A percentile compares a stretch with the other conserved stretches of the same genome.
phyloP scores from a whole-genome alignment of 2,888 invertebrate species.

The Cataglyphis albicans region DNA sequence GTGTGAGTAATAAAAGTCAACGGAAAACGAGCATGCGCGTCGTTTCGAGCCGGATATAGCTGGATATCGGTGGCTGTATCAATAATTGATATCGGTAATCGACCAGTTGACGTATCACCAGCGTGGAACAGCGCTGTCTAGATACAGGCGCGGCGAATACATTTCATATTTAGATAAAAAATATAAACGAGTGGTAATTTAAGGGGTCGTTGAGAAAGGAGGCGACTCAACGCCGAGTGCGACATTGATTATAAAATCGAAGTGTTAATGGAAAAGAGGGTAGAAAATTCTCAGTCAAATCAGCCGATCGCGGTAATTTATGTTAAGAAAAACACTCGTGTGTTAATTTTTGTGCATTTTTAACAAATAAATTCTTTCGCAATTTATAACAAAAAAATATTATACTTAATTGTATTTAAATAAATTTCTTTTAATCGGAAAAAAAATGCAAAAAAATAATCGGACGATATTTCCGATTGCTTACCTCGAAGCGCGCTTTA shows the following conservation, averaged over 20 bases:
- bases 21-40: slow-evolving; percentile 43
- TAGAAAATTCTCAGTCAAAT: not conserved
- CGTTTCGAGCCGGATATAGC: slow-evolving; percentile 51
- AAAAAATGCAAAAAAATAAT: slow-evolving; percentile 12
- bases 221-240: slow-evolving; percentile 29
- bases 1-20: slow-evolving; percentile 48
- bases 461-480: not conserved
- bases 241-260: slow-evolving; percentile 69
- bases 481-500: not conserved
- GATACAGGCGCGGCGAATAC: slow-evolving; percentile 15
- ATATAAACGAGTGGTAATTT: slow-evolving; percentile 61
- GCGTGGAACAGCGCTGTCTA: slow-evolving; percentile 20
- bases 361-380: not conserved
- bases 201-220: slow-evolving; percentile 37
- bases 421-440: not conserved
- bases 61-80: slow-evolving; percentile 56
- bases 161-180: slow-evolving; percentile 60
- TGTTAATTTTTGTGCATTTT: not conserved
- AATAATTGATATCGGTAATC: slow-evolving; percentile 64
- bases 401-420: not conserved
- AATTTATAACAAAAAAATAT: not conserved
- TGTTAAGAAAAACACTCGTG: not conserved
- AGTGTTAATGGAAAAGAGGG: slow-evolving; percentile 58
- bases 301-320: not conserved
- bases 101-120: slow-evolving; percentile 60